Evolutionary conservation across 2,113 vertebrate species (phyloP).

Genomic region (Crotalus viridis): DNA sequence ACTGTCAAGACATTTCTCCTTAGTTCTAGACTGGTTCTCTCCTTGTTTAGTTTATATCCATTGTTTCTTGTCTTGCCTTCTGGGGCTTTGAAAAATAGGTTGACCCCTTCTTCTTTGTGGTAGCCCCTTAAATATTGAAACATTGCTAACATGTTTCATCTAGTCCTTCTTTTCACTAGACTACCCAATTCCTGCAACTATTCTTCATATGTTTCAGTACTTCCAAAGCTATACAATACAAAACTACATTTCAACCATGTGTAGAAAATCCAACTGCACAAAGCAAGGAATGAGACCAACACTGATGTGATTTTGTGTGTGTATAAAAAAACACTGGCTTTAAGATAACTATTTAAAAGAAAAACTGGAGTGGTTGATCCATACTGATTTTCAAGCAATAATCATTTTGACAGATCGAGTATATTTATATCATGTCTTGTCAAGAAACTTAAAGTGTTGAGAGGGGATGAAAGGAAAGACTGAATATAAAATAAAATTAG

Average conservation of each 20-base stretch:
- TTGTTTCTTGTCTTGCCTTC: neutral
- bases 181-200: neutral
- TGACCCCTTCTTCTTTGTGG: neutral
- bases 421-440: neutral
- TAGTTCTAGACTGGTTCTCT: neutral
- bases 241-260: neutral
- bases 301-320: neutral
- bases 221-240: too few relatives aligned
- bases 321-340: neutral
- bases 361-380: neutral
- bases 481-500: neutral
- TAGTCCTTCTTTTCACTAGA: neutral
- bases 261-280: neutral
- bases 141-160: neutral
- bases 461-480: neutral
- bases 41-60: too few relatives aligned
- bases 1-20: neutral
- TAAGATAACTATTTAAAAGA: neutral
- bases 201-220: neutral
- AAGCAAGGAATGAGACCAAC: neutral
- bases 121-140: neutral
- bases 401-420: neutral
- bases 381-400: neutral
- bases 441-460: neutral
- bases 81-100: neutral